phyloP scores from a whole-genome alignment of 2,113 vertebrate species.

The Nothoprocta pentlandii region DNA sequence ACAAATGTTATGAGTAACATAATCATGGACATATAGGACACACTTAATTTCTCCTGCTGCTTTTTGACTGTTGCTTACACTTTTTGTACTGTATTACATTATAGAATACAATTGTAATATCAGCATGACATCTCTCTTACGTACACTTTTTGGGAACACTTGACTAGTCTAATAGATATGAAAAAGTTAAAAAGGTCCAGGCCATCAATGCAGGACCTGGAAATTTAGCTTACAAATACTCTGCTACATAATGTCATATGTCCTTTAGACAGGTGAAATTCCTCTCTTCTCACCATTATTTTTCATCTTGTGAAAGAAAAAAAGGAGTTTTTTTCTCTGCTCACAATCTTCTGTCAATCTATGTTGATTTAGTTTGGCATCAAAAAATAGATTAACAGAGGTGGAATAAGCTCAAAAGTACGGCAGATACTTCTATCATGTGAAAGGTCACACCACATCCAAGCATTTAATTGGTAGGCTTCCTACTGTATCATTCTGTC shows the following conservation, averaged over 20 bases:
- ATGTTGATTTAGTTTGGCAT: neutral
- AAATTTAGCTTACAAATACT: neutral
- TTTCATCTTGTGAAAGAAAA: neutral
- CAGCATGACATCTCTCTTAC: neutral
- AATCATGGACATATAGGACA: neutral
- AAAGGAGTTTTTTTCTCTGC: neutral
- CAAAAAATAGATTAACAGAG: neutral
- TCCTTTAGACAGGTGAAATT: neutral
- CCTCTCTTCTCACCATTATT: neutral
- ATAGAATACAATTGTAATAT: neutral
- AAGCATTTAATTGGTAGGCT: neutral
- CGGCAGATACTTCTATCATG: neutral
- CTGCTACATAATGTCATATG: neutral
- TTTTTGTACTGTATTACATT: neutral
- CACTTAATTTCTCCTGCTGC: neutral
- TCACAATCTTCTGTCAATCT: neutral
- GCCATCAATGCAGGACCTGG: neutral
- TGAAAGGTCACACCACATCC: accelerated
- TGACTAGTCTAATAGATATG: neutral
- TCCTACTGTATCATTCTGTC: neutral
- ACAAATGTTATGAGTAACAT: neutral
- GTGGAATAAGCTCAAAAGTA: neutral
- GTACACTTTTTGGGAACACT: neutral
- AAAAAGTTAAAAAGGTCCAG: neutral
- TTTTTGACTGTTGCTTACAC: neutral